Evolutionary conservation across 2,797 vertebrate genomes (phyloP).

Genomic region (Sebastes jordani): DNA sequence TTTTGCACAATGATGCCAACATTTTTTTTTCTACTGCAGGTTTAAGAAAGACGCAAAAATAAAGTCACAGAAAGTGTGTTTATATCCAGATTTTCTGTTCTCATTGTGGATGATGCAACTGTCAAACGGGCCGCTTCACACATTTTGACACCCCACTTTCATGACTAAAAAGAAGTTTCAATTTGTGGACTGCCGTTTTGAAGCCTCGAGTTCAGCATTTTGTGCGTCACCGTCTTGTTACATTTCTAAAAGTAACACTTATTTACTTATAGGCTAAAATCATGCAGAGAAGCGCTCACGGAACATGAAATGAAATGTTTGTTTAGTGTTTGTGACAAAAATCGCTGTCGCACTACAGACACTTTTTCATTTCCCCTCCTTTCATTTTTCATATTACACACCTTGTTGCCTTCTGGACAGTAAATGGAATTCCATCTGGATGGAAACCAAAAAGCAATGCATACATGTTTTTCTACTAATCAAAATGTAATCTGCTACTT

Average conservation of each 20-base stretch:
- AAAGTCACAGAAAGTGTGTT: not conserved
- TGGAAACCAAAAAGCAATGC: not conserved
- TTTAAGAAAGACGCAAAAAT: not conserved
- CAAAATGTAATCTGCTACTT: constrained; percentile 3
- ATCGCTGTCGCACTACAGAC: not conserved
- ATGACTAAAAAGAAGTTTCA: not conserved
- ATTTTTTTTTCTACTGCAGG: no score
- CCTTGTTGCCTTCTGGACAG: not conserved
- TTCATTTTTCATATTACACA: not conserved
- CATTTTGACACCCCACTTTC: not conserved
- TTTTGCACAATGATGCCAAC: no score
- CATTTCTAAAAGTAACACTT: not conserved
- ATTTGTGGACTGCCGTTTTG: no score
- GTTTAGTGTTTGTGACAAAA: not conserved
- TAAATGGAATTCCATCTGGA: not conserved
- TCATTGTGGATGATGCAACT: not conserved
- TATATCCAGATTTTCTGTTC: not conserved
- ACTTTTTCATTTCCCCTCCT: not conserved
- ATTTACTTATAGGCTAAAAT: not conserved
- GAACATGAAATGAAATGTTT: not conserved
- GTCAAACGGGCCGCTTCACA: not conserved
- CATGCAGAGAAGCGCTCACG: not conserved
- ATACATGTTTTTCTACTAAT: not conserved
- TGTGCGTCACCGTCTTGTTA: no score
- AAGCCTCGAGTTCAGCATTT: no score